phyloP scores from a whole-genome alignment of 2,113 vertebrate genomes.

The Catagonus wagneri region DNA sequence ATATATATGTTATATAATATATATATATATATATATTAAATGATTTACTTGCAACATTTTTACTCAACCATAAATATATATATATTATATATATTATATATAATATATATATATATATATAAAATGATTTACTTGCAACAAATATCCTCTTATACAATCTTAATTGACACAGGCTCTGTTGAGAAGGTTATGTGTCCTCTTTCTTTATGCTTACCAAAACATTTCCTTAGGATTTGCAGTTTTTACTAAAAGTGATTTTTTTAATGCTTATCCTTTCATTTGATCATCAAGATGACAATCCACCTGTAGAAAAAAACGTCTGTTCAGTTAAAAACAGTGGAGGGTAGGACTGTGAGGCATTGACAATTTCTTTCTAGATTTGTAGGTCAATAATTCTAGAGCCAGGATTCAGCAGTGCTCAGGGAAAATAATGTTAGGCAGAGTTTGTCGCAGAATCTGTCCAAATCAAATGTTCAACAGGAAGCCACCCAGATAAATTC shows the following conservation, averaged over 20 bases:
- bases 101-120: too few species aligned
- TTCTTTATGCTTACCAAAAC: neutral
- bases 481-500: neutral
- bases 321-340: neutral
- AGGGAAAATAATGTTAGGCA: neutral
- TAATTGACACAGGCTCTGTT: neutral
- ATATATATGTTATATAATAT: too few species aligned
- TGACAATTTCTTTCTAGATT: neutral
- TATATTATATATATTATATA: too few species aligned
- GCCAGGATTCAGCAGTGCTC: neutral
- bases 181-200: neutral
- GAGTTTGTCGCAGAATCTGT: neutral
- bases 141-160: neutral
- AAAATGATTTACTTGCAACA: slow-evolving; percentile 15
- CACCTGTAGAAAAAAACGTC: neutral
- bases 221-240: neutral
- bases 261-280: neutral
- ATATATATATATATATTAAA: too few species aligned
- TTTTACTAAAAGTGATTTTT: neutral
- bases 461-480: neutral
- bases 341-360: neutral
- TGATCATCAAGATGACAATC: neutral
- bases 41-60: slow-evolving; percentile 2
- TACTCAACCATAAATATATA: too few species aligned
- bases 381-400: neutral